Evolutionary conservation across 1,140 invertebrate genomes (phyloP), one percentile per base, ranked within the genome.

Genomic region (Cyrtorhinus lividipennis): DNA sequence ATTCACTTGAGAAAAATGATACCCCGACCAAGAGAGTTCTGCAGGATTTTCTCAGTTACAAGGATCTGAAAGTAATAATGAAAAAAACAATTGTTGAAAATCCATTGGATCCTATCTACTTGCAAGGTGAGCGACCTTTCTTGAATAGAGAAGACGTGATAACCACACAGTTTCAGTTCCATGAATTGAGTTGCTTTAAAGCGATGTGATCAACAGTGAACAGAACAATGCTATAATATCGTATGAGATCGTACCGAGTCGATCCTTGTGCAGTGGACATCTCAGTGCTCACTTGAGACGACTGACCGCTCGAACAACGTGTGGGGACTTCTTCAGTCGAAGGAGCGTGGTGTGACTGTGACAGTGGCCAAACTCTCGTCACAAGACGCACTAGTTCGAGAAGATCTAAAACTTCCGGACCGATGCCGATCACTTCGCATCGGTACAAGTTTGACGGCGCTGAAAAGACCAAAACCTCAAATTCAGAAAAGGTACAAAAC

Each of bases 391-490:
- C 15, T 38, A 15, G 13, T n/a, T n/a, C n/a, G n/a, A 15, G 15
- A 15, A 38, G 30, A 38, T 38, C 30, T n/a, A 59, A 30, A 30
- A n/a, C 2, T 27, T 59, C 25, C 5, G 48, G 48, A 15, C 24
- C 25, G 15, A 60, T n/a, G 3, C 59, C 30, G 24, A 24, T 60
- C 3, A 20, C 24, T 24, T 15, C 18, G 23, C 2, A 56, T 25
- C 18, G 64, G 64, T 1, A 65, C 58, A 5, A 65, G 45, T 44
- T 62, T 65, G 13, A 65, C 61, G n/a, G 64, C 64, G 15, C 64
- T 65, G 25, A 22, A 56, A 56, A 5, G 15, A 38, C 30, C 30
- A 38, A 38, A 38, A 38, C 30, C 30, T 38, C 5, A 38, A 38
- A 5, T 38, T 38, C 30, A 5, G 15, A n/a, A n/a, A n/a, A n/a